Percentiles rank a stretch among this genome's conserved stretches.
phyloP scores from a whole-genome alignment of 2,113 vertebrate species.

The Varanus salvator region DNA sequence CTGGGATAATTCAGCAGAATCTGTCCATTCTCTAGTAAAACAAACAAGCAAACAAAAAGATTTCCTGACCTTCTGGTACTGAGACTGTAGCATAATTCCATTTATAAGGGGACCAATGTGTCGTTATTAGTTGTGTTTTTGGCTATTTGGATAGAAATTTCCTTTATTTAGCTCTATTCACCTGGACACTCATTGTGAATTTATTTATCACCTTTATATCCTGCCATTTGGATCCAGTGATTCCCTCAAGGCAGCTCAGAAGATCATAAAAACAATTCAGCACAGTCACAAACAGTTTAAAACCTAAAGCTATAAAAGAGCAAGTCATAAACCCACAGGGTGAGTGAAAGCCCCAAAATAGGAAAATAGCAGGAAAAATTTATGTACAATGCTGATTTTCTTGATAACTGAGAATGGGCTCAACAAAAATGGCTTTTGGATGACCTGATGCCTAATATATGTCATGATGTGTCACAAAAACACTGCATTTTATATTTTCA shows the following conservation, averaged over 20 bases:
- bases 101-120: neutral
- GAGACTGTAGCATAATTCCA: slow-evolving; percentile 36
- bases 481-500: neutral
- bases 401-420: neutral
- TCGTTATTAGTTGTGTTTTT: slow-evolving; percentile 41
- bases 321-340: neutral
- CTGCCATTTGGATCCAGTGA: neutral
- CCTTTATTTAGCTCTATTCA: slow-evolving; percentile 27
- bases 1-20: slow-evolving; percentile 62
- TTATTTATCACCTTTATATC: neutral
- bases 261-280: neutral
- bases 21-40: slow-evolving; percentile 54
- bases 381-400: neutral
- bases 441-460: neutral
- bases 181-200: neutral
- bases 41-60: neutral
- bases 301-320: neutral
- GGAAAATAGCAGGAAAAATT: neutral
- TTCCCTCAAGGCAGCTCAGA: neutral
- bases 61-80: slow-evolving; percentile 31
- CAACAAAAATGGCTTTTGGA: neutral
- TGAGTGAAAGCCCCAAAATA: neutral
- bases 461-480: neutral
- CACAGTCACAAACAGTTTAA: neutral
- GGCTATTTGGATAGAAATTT: slow-evolving; percentile 12